Conservation (phyloP, 2,797 vertebrate species). For the Astyanax mexicanus region DNA sequence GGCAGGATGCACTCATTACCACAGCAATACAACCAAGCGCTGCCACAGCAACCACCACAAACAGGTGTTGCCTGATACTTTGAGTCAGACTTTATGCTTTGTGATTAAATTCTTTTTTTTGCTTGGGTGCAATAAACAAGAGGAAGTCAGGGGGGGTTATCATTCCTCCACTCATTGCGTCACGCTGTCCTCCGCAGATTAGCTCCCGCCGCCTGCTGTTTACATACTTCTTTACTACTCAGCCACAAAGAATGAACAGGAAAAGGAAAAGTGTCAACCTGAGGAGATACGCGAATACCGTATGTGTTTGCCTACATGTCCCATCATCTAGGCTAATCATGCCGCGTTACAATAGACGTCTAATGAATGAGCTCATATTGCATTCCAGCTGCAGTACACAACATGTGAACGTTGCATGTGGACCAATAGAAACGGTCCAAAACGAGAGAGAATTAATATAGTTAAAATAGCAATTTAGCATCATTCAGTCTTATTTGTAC, state of each 20-base stretch:
- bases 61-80: conserved; percentile 4
- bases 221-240: conserved; percentile 14
- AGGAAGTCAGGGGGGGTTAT: conserved; percentile 4
- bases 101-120: not conserved
- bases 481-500: too few species aligned
- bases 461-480: too few species aligned
- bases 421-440: too few species aligned
- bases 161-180: not conserved
- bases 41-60: not conserved
- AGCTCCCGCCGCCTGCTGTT: conserved; percentile 4
- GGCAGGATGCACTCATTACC: not conserved
- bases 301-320: conserved; percentile 20
- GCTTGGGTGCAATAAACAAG: not conserved
- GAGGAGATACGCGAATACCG: conserved; percentile 12
- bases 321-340: too few species aligned
- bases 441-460: too few species aligned
- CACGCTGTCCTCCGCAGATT: not conserved
- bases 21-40: not conserved
- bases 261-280: conserved; percentile 21
- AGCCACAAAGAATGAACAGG: conserved; percentile 23
- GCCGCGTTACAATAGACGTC: too few species aligned
- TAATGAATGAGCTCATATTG: too few species aligned
- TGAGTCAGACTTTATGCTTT: conserved; percentile 8
- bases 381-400: too few species aligned
- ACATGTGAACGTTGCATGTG: too few species aligned